These are phyloP conservation scores for Albula goreensis DNA, from an alignment of 2,113 vertebrate genomes.

Conservation along the genomic window DNA sequence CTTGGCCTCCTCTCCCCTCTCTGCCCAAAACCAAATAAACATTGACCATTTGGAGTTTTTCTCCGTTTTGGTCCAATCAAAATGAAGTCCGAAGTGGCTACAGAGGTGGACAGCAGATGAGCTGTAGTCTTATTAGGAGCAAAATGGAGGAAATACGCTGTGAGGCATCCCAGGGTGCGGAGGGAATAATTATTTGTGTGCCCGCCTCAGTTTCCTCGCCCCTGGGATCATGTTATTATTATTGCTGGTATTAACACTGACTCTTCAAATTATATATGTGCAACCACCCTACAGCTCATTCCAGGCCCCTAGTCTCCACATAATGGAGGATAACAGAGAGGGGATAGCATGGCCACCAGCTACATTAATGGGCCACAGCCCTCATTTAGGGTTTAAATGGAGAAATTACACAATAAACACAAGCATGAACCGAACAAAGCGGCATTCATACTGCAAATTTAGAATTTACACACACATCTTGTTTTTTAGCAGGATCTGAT, in stretches of 20 bases:
- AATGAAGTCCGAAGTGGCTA: background rate
- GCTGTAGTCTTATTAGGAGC: background rate
- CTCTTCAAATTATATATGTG: constrained; percentile 2
- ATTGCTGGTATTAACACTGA: background rate
- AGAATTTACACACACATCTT: background rate
- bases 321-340: background rate
- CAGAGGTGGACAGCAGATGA: background rate
- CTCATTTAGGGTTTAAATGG: background rate
- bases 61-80: background rate
- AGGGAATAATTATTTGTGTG: background rate
- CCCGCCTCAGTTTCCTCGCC: background rate
- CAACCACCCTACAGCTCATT: background rate
- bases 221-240: background rate
- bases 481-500: no score
- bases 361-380: background rate
- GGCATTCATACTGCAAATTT: background rate
- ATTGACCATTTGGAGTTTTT: background rate
- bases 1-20: background rate
- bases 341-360: background rate
- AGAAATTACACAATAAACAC: background rate
- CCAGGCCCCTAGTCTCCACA: background rate
- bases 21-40: background rate
- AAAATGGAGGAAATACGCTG: background rate
- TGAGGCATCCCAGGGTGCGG: background rate
- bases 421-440: background rate